Evolutionary conservation across 2,113 vertebrate genomes (phyloP), one percentile per base, ranked within the genome.

Genomic region (Planiliza haematocheilus): DNA sequence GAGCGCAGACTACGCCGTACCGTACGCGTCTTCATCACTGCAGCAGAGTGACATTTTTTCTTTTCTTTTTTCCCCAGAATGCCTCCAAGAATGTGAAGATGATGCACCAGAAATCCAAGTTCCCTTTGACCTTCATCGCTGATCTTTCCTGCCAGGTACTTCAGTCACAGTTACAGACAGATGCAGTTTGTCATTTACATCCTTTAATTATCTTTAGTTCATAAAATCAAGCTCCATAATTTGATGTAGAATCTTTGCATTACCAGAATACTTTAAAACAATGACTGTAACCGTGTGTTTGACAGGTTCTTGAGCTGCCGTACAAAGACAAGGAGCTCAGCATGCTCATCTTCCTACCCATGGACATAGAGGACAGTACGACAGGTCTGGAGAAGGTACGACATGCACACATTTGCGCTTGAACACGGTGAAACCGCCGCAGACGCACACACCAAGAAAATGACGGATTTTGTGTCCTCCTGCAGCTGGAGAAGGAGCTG

Each of bases 311-410:
- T 7, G 98, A 97, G 88, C 85, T 99, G 45, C 97, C 97, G 0
- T 99, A 97, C 74, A 89, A 91, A 53, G 96, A 95, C 45, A 95
- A 96, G 38, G 95, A 96, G 21, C 94, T 99, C 46, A 99, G 96
- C 83, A 97, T 99, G 96, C 87, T 99, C 56, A 94, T 99, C 87
- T 86, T 99, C 66, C 92, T 99, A 0, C 98, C 98, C 39, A 92
- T 74, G 62, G 86, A 93, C 0, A 92, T 95, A 1, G 94, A 96
- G 43, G 96, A 97, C 1, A 80, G 90, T 21, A 92, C 91, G 7
- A 95, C 94, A 0, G 97, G 96, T 53, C 91, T 99, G 86, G 92
- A 96, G 85, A 91, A 96, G 96, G 98, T 99, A 88, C 82, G 24
- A 64, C 24, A 55, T 45, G 58, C 24, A 18, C 16, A 24, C 14